Evolutionary conservation across 2,888 invertebrate genomes (phyloP), one percentile per base, ranked within the genome.

Genomic region (Apotomis betuletana): DNA sequence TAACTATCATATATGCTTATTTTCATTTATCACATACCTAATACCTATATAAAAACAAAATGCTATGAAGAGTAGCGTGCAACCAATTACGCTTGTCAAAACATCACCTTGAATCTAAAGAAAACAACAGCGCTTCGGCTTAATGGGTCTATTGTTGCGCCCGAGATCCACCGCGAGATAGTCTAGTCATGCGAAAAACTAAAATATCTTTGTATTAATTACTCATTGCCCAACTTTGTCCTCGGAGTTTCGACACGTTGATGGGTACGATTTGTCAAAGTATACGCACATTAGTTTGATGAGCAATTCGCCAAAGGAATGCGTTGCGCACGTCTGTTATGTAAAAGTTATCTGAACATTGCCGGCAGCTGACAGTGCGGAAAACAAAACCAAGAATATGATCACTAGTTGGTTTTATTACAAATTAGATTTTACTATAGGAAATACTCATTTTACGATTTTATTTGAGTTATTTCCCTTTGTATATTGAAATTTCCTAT

Each of bases 61-160:
- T 44, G 55, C 64, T 27, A 54, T 38, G 13, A 63, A 54, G 55
- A 62, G 51, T 60, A 70, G 59, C 52, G 36, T 12, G 80, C 75
- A 79, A 85, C 84, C 87, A 89, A 90, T 90, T 90, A 89, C 81
- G 81, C 70, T 83, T 86, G 87, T 91, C 91, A 91, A 90, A 90
- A 90, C 87, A 87, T 89, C 85, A 87, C 90, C 91, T 91, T 90
- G 90, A 85, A 83, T 85, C 84, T 84, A 85, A 87, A 88, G 87
- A 90, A 88, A 87, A 88, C 85, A 85, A 81, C 79, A 81, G 81
- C 82, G 82, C 83, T 81, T 85, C 79, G 77, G 83, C 85, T 80
- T 90, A 91, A 91, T 89, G 83, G 83, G 77, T 80, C 88, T 84
- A 91, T 91, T 91, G 90, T 91, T 90, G 82, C 85, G 83, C 80